These are phyloP conservation scores for Poeciliopsis gracilis DNA, from an alignment of 2,797 vertebrate species.

Conservation along the genomic window DNA sequence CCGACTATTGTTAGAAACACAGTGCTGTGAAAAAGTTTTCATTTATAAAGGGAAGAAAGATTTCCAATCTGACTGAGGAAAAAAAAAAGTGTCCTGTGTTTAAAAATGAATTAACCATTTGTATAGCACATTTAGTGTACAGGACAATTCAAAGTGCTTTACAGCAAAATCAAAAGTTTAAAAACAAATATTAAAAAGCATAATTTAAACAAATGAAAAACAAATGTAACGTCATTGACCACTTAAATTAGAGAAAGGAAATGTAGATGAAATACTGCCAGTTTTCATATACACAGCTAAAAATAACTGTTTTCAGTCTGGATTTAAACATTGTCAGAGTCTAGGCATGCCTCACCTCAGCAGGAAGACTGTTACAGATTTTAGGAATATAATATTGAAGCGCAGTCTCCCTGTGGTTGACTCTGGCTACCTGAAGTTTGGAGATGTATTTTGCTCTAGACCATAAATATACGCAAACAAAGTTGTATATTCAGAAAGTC, in stretches of 20 bases:
- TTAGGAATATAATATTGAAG: neutral
- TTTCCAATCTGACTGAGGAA: neutral
- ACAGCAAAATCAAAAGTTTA: neutral
- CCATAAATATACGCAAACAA: neutral
- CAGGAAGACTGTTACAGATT: neutral
- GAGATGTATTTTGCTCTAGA: neutral
- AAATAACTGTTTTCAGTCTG: no score
- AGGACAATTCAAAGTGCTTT: neutral
- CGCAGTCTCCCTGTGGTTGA: neutral
- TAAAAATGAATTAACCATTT: neutral
- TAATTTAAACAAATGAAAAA: no score
- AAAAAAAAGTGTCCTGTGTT: neutral
- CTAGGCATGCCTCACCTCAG: neutral
- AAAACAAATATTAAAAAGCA: neutral
- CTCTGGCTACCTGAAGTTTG: neutral
- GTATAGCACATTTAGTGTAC: neutral
- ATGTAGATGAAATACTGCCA: no score
- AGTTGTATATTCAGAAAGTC: neutral
- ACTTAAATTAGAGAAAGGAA: no score
- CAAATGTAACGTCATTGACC: no score
- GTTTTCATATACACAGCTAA: no score
- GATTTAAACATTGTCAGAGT: neutral
- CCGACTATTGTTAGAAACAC: slow-evolving; percentile 12
- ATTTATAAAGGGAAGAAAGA: neutral
- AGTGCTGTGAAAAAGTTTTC: neutral